Base-by-base conservation (phyloP, 1,140 invertebrate species). In the Parasteatoda tepidariorum region DNA sequence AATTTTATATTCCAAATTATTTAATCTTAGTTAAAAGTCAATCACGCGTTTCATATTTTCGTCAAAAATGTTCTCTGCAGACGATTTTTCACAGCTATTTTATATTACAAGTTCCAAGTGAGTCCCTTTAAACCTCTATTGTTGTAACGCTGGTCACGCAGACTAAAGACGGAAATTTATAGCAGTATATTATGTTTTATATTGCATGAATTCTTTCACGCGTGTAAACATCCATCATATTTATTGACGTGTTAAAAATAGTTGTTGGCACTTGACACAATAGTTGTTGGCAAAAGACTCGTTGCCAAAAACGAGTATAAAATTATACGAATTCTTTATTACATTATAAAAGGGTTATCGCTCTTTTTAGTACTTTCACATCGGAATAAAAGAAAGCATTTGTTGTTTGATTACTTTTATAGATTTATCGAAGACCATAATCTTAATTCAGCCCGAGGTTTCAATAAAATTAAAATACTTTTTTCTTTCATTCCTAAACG, bases 141-240 rank as follows among this genome's bases (percentile, higher is more conserved):
- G 7, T 57, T 30, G 28, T 7, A 30, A 71, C 55, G 54, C 68
- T 26, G 9, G 24, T 18, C 68, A 22, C 68, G 68, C 28, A 9
- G 33, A 31, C 22, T 48, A 30, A n/a, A 55, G 48, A 31, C 38
- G 68, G 68, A 54, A 71, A 30, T 71, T 71, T 71, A 57, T 55
- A 13, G 68, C 15, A 48, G 68, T 71, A 55, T 68, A 41, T 48
- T 57, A 24, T 71, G 41, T 38, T 71, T 54, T 48, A 55, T 18
- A n/a, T 22, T 67, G 13, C n/a, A 22, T 3, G 41, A 57, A 55
- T 26, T 9, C 68, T 30, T 31, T 55, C 38, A 55, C 1, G 18
- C 48, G 68, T 71, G 68, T 30, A 57, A 55, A 30, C 68, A 55
- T 71, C 28, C 26, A 34, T 71, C 68, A 55, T 71, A 57, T 28